phyloP scores from a whole-genome alignment of 2,797 vertebrate species.

The Acomys russatus region DNA sequence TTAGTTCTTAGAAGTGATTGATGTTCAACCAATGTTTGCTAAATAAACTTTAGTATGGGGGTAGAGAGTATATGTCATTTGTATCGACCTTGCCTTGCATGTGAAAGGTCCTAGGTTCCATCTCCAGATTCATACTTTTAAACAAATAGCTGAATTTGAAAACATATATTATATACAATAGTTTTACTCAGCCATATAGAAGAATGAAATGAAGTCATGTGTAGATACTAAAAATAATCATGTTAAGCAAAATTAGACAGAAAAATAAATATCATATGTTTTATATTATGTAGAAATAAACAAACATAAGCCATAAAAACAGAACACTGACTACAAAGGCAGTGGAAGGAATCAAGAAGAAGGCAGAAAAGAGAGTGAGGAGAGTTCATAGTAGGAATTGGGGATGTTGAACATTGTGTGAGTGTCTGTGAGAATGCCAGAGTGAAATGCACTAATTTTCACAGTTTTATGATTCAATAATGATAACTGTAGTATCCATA shows the following conservation, averaged over 20 bases:
- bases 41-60: neutral
- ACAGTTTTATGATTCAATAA: neutral
- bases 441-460: neutral
- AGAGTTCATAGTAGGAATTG: no score
- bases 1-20: neutral
- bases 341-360: neutral
- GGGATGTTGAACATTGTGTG: neutral
- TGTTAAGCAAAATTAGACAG: neutral
- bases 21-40: neutral
- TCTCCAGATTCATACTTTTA: neutral
- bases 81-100: neutral
- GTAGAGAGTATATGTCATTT: no score
- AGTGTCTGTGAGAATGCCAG: neutral
- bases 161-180: neutral
- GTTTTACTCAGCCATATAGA: neutral
- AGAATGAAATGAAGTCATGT: neutral
- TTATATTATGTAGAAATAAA: neutral
- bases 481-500: neutral
- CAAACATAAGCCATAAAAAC: neutral
- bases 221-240: neutral
- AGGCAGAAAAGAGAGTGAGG: neutral
- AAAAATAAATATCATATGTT: neutral
- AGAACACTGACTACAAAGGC: neutral
- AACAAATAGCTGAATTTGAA: neutral
- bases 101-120: no score